These are phyloP conservation scores for Propithecus deckenii DNA, from an alignment of 2,797 vertebrate species.

Conservation along the genomic window DNA sequence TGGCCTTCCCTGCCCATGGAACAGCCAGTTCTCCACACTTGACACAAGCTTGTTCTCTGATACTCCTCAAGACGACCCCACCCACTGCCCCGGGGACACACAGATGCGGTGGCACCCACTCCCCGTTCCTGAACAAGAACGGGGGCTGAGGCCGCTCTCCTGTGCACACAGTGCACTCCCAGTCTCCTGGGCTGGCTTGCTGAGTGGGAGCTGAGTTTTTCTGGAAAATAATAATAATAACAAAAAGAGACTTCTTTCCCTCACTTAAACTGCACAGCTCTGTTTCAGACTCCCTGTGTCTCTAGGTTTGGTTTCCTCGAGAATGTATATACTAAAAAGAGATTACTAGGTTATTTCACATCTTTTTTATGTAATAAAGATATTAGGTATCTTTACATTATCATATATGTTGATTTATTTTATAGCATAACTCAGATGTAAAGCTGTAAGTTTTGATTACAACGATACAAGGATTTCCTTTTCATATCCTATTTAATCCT, in stretches of 20 bases:
- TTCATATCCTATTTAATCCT: background rate
- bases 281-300: background rate
- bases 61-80: background rate
- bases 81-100: background rate
- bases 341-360: background rate
- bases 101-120: background rate
- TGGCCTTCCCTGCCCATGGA: background rate
- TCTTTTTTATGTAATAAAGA: background rate
- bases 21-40: background rate
- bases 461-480: background rate
- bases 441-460: background rate
- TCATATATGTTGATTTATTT: background rate
- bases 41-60: background rate
- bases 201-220: background rate
- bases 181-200: background rate
- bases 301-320: background rate
- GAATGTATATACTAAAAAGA: background rate
- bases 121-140: background rate
- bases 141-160: background rate
- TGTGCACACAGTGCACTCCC: background rate
- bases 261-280: background rate
- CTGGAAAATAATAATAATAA: background rate
- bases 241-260: background rate
- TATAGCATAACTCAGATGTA: background rate
- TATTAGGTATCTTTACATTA: background rate